A percentile compares a stretch with the other conserved stretches of the same genome.
These are phyloP conservation scores for Psammodynastes pulverulentus DNA, from an alignment of 2,113 vertebrate genomes.

Conservation along the genomic window DNA sequence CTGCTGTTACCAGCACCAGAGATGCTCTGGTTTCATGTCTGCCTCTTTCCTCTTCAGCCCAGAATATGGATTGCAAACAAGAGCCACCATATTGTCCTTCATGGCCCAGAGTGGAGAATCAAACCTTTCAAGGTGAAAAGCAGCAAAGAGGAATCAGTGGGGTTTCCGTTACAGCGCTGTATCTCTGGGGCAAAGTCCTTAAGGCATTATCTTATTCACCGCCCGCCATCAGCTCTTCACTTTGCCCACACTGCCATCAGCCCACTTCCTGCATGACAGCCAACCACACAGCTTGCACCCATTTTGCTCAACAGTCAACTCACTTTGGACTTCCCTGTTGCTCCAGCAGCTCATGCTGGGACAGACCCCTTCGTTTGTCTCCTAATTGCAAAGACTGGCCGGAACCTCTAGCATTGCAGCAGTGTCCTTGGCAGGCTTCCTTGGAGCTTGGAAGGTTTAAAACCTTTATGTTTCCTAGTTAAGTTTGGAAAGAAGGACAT, in stretches of 20 bases:
- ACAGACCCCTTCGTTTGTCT: slow-evolving; percentile 10
- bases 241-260: slow-evolving; percentile 63
- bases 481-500: slow-evolving; percentile 40
- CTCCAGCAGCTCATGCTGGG: accelerated
- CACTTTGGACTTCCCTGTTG: slow-evolving; percentile 36
- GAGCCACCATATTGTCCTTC: slow-evolving; percentile 37
- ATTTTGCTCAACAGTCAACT: slow-evolving; percentile 8
- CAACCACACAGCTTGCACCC: slow-evolving; percentile 67
- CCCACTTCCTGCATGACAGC: slow-evolving; percentile 62
- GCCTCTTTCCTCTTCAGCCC: slow-evolving; percentile 24
- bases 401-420: slow-evolving; percentile 55
- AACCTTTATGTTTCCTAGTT: slow-evolving; percentile 75
- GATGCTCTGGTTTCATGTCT: slow-evolving; percentile 44
- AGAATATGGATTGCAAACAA: background rate
- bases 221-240: slow-evolving; percentile 43
- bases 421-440: slow-evolving; percentile 65
- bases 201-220: slow-evolving; percentile 71
- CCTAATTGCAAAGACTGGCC: slow-evolving; percentile 28
- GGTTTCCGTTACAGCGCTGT: slow-evolving; percentile 65
- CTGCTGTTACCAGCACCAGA: slow-evolving; percentile 5
- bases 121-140: slow-evolving; percentile 31
- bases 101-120: slow-evolving; percentile 36
- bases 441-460: slow-evolving; percentile 71
- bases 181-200: slow-evolving; percentile 82
- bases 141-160: background rate